Percentiles rank a stretch among this genome's conserved stretches.
Evolutionary conservation across 1,140 invertebrate species (phyloP).

Genomic region (Coenobita brevimanus): DNA sequence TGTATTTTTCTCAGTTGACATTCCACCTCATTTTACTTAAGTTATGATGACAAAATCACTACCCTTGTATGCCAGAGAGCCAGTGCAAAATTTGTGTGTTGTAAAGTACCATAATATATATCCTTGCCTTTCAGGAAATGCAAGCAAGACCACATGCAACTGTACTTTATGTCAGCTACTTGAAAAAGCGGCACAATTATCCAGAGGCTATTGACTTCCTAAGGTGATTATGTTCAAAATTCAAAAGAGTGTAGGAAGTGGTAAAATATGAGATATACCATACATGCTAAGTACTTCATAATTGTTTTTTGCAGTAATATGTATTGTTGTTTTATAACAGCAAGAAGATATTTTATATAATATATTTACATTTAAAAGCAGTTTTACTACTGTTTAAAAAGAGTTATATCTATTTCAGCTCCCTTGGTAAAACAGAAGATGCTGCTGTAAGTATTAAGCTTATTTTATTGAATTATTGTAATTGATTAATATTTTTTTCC

Average conservation of each 20-base stretch:
- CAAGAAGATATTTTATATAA: no score
- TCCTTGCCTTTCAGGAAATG: conserved; percentile 45
- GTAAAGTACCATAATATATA: no score
- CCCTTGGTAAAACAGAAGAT: conserved; percentile 49
- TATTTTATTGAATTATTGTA: background rate
- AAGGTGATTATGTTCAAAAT: conserved; percentile 5
- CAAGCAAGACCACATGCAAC: conserved; percentile 28
- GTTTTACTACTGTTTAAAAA: background rate
- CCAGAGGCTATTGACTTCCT: conserved; percentile 58
- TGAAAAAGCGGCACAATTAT: conserved; percentile 45
- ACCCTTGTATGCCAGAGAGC: no score
- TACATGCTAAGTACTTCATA: background rate
- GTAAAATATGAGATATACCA: background rate
- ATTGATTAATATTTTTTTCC: no score
- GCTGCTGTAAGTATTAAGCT: conserved; percentile 44
- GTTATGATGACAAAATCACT: no score
- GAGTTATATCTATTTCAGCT: conserved; percentile 24
- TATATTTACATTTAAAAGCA: background rate
- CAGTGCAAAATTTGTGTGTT: no score
- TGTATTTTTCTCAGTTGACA: no score
- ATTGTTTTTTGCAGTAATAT: no score
- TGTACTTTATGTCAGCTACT: conserved; percentile 41
- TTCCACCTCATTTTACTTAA: no score
- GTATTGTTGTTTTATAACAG: background rate
- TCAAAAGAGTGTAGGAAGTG: background rate